Conservation (phyloP, 2,797 vertebrate genomes). For the Xiphorhynchus erythropygius region DNA sequence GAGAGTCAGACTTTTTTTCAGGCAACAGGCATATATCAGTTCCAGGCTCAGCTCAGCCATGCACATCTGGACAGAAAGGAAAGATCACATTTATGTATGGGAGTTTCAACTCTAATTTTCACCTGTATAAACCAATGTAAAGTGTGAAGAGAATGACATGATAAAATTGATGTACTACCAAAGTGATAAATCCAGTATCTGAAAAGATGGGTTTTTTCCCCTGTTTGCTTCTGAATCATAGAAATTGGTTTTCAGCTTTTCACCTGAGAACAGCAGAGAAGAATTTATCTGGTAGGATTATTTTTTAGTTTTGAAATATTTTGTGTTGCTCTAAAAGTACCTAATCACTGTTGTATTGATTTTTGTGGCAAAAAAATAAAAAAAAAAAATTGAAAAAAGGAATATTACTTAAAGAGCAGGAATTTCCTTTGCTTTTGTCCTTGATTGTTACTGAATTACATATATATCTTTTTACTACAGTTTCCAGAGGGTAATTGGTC, state of each 20-base stretch:
- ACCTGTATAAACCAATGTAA: conserved; percentile 63
- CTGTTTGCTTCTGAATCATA: conserved; percentile 43
- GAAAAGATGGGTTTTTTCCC: conserved; percentile 56
- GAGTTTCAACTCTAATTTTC: conserved; percentile 62
- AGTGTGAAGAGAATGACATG: conserved; percentile 61
- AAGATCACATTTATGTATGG: background rate
- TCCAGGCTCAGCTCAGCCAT: background rate
- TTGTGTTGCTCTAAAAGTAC: background rate
- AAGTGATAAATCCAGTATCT: conserved; percentile 68
- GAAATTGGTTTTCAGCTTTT: conserved; percentile 64
- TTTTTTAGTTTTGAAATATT: background rate
- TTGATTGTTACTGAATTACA: background rate
- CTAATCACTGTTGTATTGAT: background rate
- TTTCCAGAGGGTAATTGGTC: background rate
- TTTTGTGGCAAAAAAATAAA: background rate
- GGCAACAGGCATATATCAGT: background rate
- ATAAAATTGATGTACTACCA: conserved; percentile 60
- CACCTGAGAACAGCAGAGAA: background rate
- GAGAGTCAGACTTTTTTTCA: background rate
- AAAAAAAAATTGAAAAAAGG: background rate
- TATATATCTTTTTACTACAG: background rate
- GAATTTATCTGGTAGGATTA: background rate
- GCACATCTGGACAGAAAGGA: conserved; percentile 22
- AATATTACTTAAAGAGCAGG: background rate
- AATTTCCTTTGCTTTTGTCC: background rate